phyloP scores from a whole-genome alignment of 2,888 invertebrate genomes.

The Limenitis camilla region DNA sequence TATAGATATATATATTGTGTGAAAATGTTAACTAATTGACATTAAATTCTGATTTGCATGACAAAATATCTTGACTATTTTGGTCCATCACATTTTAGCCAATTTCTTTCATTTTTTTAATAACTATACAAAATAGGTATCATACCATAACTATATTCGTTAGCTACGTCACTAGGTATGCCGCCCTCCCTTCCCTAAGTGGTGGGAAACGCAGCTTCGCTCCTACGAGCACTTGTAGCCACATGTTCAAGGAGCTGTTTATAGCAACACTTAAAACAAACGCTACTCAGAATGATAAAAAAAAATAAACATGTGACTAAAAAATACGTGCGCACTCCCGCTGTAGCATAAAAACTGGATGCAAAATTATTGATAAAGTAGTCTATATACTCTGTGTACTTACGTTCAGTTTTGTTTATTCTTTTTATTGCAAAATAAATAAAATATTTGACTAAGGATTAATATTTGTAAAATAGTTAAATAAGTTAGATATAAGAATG shows the following conservation, averaged over 20 bases:
- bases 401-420: constrained; percentile 1
- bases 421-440: background rate
- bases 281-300: constrained; percentile 29
- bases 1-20: too few species aligned
- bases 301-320: constrained; percentile 70
- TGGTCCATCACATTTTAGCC: background rate
- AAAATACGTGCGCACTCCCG: constrained; percentile 64
- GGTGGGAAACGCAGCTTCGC: constrained; percentile 61
- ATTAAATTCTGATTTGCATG: background rate
- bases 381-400: background rate
- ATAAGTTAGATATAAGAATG: constrained; percentile 24
- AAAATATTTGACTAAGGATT: too few species aligned
- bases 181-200: constrained; percentile 39
- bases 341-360: constrained; percentile 6
- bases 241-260: constrained; percentile 65
- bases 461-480: background rate
- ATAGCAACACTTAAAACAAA: constrained; percentile 23
- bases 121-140: background rate
- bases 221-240: constrained; percentile 59
- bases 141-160: constrained; percentile 4
- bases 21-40: too few species aligned
- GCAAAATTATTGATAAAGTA: background rate
- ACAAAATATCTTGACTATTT: background rate
- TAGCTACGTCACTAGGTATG: constrained; percentile 15
- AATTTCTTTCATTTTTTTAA: background rate